phyloP scores from a whole-genome alignment of 2,888 invertebrate species.

The Leptura quadrifasciata region DNA sequence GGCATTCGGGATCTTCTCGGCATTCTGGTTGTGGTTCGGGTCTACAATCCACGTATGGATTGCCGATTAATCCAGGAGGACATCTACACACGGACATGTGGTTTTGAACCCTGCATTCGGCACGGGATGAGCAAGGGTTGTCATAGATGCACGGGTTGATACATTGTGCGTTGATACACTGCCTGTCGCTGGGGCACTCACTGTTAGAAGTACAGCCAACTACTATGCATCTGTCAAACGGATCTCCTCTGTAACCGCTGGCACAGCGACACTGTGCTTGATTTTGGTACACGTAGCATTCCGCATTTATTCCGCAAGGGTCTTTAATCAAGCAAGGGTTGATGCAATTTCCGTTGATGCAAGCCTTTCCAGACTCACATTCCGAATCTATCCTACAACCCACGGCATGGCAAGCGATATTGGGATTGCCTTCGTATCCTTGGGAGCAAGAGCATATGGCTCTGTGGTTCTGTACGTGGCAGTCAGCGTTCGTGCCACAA shows the following conservation, averaged over 20 bases:
- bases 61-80: constrained; percentile 84
- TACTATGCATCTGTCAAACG: constrained; percentile 83
- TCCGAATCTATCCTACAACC: constrained; percentile 90
- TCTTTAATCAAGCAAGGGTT: constrained; percentile 89
- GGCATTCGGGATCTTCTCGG: constrained; percentile 88
- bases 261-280: constrained; percentile 87
- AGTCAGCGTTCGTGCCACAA: constrained; percentile 90
- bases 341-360: constrained; percentile 89
- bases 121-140: constrained; percentile 85
- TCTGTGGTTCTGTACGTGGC: constrained; percentile 87
- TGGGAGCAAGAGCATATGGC: constrained; percentile 90
- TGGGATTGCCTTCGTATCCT: constrained; percentile 91
- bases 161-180: constrained; percentile 91
- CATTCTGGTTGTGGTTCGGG: constrained; percentile 86
- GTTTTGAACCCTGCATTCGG: constrained; percentile 87
- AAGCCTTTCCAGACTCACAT: constrained; percentile 88
- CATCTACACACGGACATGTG: constrained; percentile 92
- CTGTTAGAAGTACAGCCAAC: constrained; percentile 91
- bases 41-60: constrained; percentile 88
- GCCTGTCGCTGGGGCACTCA: constrained; percentile 90
- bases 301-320: constrained; percentile 88
- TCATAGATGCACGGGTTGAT: constrained; percentile 88
- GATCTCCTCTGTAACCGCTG: constrained; percentile 88
- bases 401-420: constrained; percentile 85
- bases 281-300: constrained; percentile 85